Evolutionary conservation across 2,888 invertebrate genomes (phyloP), one percentile per base, ranked within the genome.

Genomic region (Lasioglossum calceatum): DNA sequence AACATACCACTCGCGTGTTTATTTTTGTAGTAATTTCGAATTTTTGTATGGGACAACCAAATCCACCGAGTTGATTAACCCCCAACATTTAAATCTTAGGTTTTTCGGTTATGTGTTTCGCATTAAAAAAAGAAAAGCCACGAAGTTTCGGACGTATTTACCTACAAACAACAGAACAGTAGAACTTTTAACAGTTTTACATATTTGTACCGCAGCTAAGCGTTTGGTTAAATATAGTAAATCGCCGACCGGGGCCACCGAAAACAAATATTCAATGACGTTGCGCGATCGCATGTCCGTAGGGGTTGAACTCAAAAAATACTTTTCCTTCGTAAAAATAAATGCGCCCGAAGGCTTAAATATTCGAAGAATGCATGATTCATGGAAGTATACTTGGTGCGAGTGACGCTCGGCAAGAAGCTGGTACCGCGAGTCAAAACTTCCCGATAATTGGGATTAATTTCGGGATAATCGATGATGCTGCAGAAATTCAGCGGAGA

Each of bases 401-500:
- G 71, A 42, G 42, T 42, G 42, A 14, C n/a, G 42, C 14, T n/a
- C n/a, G 10, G 3, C 39, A n/a, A 39, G 71, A 47, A 36, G 77
- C 61, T 81, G 81, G 82, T 64, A 54, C 74, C 61, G 79, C 19
- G 44, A 23, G 19, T 19, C 67, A 79, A n/a, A 82, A 85, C 85
- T 86, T 82, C 82, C 61, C 70, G 75, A 72, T 86, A 84, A 86
- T 82, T 61, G 39, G 32, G 16, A 58, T 23, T 72, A 64, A 77
- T 73, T 77, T 73, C 77, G 16, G 50, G 77, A 80, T 74, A 81
- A 81, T 74, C 70, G 77, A 81, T 75, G 77, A 81, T 74, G 79
- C 39, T 23, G n/a, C 71, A 50, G 50, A 32, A 32, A 32, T 73
- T 82, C 74, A 23, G 12, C 58, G 16, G 42, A 79, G 83, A 67